Percentiles rank a stretch among this genome's conserved stretches.
Conservation (phyloP, 2,888 invertebrate species). For the Acrobasis suavella region DNA sequence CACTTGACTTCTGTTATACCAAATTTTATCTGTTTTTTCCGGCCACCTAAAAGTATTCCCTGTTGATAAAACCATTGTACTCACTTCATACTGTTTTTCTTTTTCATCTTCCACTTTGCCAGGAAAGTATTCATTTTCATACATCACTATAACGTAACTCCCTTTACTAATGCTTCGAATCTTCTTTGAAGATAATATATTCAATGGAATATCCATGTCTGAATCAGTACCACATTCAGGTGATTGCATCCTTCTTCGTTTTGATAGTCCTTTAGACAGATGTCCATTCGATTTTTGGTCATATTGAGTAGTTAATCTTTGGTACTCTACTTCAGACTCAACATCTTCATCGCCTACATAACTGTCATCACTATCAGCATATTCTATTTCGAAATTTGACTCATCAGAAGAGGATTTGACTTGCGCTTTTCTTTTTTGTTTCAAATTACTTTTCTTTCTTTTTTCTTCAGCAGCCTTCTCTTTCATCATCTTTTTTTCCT, state of each 20-base stretch:
- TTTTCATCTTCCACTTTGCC: conserved; percentile 1
- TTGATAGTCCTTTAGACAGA: conserved; percentile 14
- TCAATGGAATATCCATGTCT: conserved; percentile 10
- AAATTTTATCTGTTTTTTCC: conserved; percentile 30
- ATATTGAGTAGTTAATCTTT: conserved; percentile 2
- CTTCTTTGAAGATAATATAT: conserved; percentile 3
- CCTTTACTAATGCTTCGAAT: conserved; percentile 3
- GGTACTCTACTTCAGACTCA: neutral
- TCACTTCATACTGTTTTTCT: conserved; percentile 26
- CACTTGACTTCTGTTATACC: conserved; percentile 22
- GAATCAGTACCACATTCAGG: conserved; percentile 8
- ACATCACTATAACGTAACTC: neutral
- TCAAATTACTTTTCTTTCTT: no score
- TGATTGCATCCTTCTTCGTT: conserved; percentile 2
- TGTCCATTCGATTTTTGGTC: conserved; percentile 1
- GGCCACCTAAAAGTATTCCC: conserved; percentile 30
- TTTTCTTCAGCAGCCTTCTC: no score
- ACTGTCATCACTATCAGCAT: conserved; percentile 13
- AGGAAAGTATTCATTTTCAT: conserved; percentile 2
- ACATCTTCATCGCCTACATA: conserved; percentile 1
- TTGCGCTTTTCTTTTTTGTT: neutral
- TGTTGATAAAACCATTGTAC: conserved; percentile 31
- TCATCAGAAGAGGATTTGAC: conserved; percentile 25
- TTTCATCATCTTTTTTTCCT: no score
- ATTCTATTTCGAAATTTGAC: conserved; percentile 20